Base-by-base conservation (phyloP, 2,113 vertebrate species). In the Lasiurus cinereus region DNA sequence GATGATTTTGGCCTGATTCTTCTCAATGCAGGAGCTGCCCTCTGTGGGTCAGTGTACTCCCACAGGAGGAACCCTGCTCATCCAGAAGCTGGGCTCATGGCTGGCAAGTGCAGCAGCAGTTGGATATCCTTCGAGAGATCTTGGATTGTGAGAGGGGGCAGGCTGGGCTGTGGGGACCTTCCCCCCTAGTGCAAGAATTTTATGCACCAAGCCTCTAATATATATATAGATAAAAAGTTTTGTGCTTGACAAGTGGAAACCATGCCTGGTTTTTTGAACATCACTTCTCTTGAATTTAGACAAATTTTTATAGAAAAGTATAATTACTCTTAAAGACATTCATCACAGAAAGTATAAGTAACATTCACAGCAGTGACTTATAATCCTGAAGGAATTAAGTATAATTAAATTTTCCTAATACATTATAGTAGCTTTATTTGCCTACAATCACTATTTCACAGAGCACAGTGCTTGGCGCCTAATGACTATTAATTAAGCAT, bases 391-490 rank as follows among this genome's bases (percentile, higher is more conserved):
- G 94, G 2, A 36, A 27, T 91, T 92, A 21, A 85, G 85, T 83
- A 67, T 72, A 86, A 88, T 91, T 90, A 67, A 70, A n/a, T 80
- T 94, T 89, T 92, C 13, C 9, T 86, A 88, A 69, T 88, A 83
- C 2, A 69, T 64, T 62, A 73, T 62, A 87, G 21, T 56, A 91
- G 9, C 46, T 94, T 94, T 88, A 92, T 90, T 87, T 94, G 10
- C 36, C 29, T 85, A 22, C 0, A 82, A 33, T 86, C 56, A 46
- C 11, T 73, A 15, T 86, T 94, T 90, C 24, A 82, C 19, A 94
- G 94, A 96, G 22, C 52, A 89, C 46, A 33, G 29, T 93, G 12
- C 18, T 84, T n/a, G 70, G 9, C 29, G 46, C 33, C 18, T 79
- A 91, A 14, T 88, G 16, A 14, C 24, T 83, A 48, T 73, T 96